Evolutionary conservation across 2,113 vertebrate genomes (phyloP).

Genomic region (Thermophis baileyi): DNA sequence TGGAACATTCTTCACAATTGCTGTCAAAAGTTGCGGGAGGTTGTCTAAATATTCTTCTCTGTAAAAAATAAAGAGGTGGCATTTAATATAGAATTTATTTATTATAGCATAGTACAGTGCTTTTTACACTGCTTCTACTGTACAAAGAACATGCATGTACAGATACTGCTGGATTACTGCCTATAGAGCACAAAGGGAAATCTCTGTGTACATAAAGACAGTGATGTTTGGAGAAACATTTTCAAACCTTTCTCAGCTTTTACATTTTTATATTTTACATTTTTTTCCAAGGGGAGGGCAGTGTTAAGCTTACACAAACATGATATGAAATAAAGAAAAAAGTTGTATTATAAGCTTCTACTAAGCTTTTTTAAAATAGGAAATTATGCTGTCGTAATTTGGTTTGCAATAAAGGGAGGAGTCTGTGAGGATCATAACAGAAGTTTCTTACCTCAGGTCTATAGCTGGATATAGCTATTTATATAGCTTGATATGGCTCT

Average conservation of each 20-base stretch:
- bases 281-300: background rate
- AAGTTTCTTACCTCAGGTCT: background rate
- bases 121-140: background rate
- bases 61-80: conserved; percentile 48
- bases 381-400: background rate
- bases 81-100: background rate
- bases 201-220: background rate
- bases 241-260: background rate
- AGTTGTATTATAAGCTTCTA: background rate
- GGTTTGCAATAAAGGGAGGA: background rate
- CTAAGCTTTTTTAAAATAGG: background rate
- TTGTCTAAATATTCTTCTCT: conserved; percentile 94
- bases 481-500: background rate
- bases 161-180: background rate
- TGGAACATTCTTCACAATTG: conserved; percentile 92
- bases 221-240: background rate
- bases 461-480: background rate
- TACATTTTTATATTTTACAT: background rate
- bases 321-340: background rate
- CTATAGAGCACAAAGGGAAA: background rate
- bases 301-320: background rate
- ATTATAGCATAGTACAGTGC: background rate
- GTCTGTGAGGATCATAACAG: background rate
- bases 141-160: background rate
- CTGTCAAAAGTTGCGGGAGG: conserved; percentile 90